Conservation (phyloP, 2,113 vertebrate species). For the Cheirogaleus medius region DNA sequence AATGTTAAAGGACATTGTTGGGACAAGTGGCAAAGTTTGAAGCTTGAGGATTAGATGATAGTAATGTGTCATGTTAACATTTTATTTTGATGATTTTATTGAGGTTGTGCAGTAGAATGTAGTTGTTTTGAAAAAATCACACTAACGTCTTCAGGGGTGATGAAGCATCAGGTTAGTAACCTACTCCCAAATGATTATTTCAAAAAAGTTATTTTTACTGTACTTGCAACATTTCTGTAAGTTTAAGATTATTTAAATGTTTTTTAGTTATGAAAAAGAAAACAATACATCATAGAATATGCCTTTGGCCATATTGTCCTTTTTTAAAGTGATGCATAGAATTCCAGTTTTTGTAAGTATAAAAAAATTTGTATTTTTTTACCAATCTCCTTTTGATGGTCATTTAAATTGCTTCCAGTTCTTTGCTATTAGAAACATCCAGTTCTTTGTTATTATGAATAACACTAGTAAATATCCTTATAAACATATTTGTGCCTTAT, state of each 20-base stretch:
- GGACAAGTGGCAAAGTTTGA: not conserved
- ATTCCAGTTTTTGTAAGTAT: not conserved
- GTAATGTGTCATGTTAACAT: not conserved
- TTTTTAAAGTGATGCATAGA: not conserved
- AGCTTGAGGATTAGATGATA: not conserved
- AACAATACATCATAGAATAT: not conserved
- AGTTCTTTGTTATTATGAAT: constrained; percentile 2
- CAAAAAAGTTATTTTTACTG: not conserved
- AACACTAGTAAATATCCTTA: not conserved
- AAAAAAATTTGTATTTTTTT: not conserved
- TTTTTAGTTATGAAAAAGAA: constrained; percentile 33
- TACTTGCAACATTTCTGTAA: not conserved
- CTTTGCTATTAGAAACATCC: constrained; percentile 9
- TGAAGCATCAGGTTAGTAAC: not conserved
- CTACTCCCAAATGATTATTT: not conserved
- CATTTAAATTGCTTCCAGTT: not conserved
- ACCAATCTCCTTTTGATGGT: not conserved
- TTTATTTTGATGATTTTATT: not conserved
- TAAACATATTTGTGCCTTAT: constrained; percentile 13
- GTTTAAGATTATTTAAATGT: not conserved
- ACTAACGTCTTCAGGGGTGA: not conserved
- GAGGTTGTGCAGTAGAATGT: not conserved
- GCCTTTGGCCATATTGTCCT: not conserved
- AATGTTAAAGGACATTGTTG: not conserved
- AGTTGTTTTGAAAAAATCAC: not conserved